A percentile compares a stretch with the other conserved stretches of the same genome.
These are phyloP conservation scores for Podabrus alpinus DNA, from an alignment of 2,888 invertebrate species.

Conservation along the genomic window DNA sequence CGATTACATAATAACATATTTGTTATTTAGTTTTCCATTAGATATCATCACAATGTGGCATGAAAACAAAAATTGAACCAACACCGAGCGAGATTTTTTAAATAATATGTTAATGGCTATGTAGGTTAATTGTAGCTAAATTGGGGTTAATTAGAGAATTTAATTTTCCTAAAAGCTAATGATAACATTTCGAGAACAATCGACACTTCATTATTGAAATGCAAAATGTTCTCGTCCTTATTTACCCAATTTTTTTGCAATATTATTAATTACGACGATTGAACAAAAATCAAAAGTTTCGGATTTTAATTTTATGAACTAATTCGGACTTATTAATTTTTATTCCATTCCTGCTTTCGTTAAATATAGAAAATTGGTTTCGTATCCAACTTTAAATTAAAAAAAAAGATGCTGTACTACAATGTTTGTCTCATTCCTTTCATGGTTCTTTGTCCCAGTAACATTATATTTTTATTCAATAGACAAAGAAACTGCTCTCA, in stretches of 20 bases:
- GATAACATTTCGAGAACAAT: background rate
- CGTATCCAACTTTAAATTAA: background rate
- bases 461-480: conserved; percentile 15
- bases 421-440: background rate
- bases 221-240: background rate
- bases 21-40: background rate
- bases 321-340: too few relatives aligned
- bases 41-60: background rate
- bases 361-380: background rate
- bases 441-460: background rate
- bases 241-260: background rate
- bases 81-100: background rate
- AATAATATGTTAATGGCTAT: background rate
- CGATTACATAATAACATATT: background rate
- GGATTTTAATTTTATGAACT: too few relatives aligned
- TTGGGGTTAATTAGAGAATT: background rate
- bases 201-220: background rate
- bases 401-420: background rate
- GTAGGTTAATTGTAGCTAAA: background rate
- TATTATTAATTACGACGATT: too few relatives aligned
- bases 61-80: background rate
- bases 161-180: background rate
- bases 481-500: background rate
- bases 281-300: too few relatives aligned
- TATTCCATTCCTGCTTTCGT: background rate